Evolutionary conservation across 2,888 invertebrate genomes (phyloP).

Genomic region (Beris morrisii): DNA sequence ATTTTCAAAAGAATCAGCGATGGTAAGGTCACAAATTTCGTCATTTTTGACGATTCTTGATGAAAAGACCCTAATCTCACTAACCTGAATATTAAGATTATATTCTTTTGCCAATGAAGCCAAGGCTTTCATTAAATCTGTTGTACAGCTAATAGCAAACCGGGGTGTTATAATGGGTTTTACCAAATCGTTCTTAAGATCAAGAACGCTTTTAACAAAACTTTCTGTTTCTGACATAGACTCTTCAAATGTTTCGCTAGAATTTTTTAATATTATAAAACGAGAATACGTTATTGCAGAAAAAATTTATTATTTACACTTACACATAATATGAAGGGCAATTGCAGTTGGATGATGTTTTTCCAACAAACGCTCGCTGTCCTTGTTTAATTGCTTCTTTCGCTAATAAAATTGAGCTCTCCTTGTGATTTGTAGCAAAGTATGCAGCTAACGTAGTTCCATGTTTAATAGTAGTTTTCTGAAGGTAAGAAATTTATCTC

Average conservation of each 20-base stretch:
- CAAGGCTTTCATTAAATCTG: conserved; percentile 68
- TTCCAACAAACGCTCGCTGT: conserved; percentile 84
- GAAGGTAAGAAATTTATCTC: conserved; percentile 30
- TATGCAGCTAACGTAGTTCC: conserved; percentile 92
- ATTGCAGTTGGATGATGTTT: conserved; percentile 62
- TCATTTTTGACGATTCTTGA: no score
- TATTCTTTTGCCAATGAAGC: conserved; percentile 68
- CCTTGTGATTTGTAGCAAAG: conserved; percentile 76
- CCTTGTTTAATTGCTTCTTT: conserved; percentile 66
- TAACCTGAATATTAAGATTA: conserved; percentile 75
- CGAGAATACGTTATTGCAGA: not conserved
- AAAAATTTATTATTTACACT: conserved; percentile 47
- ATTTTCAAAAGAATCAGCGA: no score
- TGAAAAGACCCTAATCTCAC: no score
- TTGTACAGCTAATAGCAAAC: conserved; percentile 80
- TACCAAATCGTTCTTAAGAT: conserved; percentile 63
- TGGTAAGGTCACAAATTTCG: no score
- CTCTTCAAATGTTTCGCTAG: conserved; percentile 65
- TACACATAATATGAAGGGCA: conserved; percentile 54
- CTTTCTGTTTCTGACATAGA: conserved; percentile 65
- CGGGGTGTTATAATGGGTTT: conserved; percentile 81
- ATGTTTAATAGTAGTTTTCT: conserved; percentile 72
- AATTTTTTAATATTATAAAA: conserved; percentile 41
- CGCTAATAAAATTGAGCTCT: conserved; percentile 71
- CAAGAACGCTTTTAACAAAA: conserved; percentile 65